Evolutionary conservation across 2,797 vertebrate genomes (phyloP), one percentile per base, ranked within the genome.

Genomic region (Sebastolobus altivelis): DNA sequence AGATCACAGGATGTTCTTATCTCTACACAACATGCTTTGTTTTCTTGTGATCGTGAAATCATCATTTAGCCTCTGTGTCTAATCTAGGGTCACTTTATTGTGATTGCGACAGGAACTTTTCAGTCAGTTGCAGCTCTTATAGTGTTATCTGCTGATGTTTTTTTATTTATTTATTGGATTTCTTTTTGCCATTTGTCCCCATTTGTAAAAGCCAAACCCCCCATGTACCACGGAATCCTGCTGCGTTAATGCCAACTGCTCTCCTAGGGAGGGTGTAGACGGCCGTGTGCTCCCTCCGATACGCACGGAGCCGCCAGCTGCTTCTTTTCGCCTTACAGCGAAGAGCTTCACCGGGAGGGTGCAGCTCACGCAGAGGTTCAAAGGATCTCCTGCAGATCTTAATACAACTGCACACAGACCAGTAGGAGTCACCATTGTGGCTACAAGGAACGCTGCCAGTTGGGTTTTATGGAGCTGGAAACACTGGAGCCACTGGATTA

Each of bases 311-410:
- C 59, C 82, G 40, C 80, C 86, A 83, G 85, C 82, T 93, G 91
- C 71, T 90, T 87, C 81, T 63, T 90, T 81, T 90, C 75, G 80
- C 73, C 81, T 75, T 77, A 86, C 84, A 82, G 80, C 2, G 3
- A 85, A 65, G 68, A 65, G 56, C 72, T 82, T 74, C 59, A 75
- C 80, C 22, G 20, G 77, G 63, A 78, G 77, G 65, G 35, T 66
- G 68, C 38, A 56, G 54, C 54, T 4, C 75, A 77, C 3, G 49
- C 75, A 60, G 77, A 75, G 84, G 68, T 82, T 88, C 66, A 83
- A 72, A 83, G 75, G 67, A 66, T 59, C 58, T 80, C 84, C 75
- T 22, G 72, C 82, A 71, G 80, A 81, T 80, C 18, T 70, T 14
- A 52, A 65, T 80, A 66, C 63, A 56, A 52, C 65, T 62, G 60